phyloP scores from a whole-genome alignment of 2,113 vertebrate genomes.

The Amia ocellicauda region DNA sequence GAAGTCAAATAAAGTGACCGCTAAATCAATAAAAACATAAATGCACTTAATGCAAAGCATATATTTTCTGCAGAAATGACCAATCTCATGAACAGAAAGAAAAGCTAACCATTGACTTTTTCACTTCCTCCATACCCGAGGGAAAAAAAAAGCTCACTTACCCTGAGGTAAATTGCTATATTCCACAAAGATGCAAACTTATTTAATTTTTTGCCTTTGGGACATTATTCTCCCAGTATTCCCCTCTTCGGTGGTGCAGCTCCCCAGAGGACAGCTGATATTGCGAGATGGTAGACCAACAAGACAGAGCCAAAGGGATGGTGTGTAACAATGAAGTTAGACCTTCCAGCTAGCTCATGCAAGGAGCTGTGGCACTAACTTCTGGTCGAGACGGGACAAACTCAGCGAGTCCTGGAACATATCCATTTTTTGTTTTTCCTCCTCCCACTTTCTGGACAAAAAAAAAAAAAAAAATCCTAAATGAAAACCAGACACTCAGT shows the following conservation, averaged over 20 bases:
- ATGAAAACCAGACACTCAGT: slow-evolving; percentile 64
- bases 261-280: slow-evolving; percentile 37
- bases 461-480: slow-evolving; percentile 40
- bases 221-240: slow-evolving; percentile 58
- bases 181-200: slow-evolving; percentile 49
- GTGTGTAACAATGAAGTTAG: slow-evolving; percentile 31
- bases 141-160: slow-evolving; percentile 43
- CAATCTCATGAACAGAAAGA: background rate
- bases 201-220: slow-evolving; percentile 42
- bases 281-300: slow-evolving; percentile 23
- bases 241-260: slow-evolving; percentile 37
- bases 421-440: slow-evolving; percentile 42
- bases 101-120: too few relatives aligned
- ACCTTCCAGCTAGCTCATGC: slow-evolving; percentile 51
- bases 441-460: slow-evolving; percentile 58
- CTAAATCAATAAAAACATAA: background rate
- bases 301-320: slow-evolving; percentile 20
- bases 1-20: background rate
- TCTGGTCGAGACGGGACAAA: slow-evolving; percentile 58
- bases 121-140: too few relatives aligned
- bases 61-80: background rate
- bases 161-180: slow-evolving; percentile 52
- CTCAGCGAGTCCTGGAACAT: slow-evolving; percentile 55
- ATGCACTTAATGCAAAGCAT: background rate
- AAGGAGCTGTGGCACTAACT: slow-evolving; percentile 56